These are phyloP conservation scores for Carcharodon carcharias DNA, from an alignment of 2,797 vertebrate genomes.

Conservation along the genomic window DNA sequence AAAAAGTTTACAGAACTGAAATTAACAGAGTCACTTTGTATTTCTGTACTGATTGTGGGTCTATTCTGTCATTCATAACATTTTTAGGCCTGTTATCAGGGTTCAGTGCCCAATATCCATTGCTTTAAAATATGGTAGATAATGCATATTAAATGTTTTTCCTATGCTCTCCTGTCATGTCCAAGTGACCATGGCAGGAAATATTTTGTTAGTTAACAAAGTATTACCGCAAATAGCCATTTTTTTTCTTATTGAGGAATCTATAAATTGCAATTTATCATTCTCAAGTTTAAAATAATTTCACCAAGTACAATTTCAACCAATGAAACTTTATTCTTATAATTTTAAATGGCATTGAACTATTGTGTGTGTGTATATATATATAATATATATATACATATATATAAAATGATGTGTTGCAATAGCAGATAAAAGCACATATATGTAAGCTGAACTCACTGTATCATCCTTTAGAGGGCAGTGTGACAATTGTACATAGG, in stretches of 20 bases:
- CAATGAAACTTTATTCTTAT: not conserved
- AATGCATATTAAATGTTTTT: not conserved
- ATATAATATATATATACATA: not conserved
- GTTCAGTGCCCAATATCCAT: not conserved
- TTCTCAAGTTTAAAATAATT: not conserved
- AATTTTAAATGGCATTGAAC: not conserved
- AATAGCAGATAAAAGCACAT: not conserved
- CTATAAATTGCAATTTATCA: not conserved
- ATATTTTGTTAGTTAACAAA: not conserved
- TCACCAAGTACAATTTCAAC: not conserved
- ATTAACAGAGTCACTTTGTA: not conserved
- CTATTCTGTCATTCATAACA: not conserved
- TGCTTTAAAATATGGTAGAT: not conserved
- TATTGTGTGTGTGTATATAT: not conserved
- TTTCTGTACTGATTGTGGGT: not conserved
- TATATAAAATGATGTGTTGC: not conserved
- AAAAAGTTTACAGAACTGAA: not conserved
- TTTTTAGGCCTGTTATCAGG: not conserved
- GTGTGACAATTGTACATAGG: not conserved
- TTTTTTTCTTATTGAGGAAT: constrained; percentile 1
- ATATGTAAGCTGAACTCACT: not conserved
- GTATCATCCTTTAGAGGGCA: constrained; percentile 30
- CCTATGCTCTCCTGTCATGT: not conserved
- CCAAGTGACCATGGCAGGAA: not conserved
- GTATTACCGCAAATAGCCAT: not conserved